Conservation (phyloP, 1,140 invertebrate genomes). For the Holotrichia oblita region DNA sequence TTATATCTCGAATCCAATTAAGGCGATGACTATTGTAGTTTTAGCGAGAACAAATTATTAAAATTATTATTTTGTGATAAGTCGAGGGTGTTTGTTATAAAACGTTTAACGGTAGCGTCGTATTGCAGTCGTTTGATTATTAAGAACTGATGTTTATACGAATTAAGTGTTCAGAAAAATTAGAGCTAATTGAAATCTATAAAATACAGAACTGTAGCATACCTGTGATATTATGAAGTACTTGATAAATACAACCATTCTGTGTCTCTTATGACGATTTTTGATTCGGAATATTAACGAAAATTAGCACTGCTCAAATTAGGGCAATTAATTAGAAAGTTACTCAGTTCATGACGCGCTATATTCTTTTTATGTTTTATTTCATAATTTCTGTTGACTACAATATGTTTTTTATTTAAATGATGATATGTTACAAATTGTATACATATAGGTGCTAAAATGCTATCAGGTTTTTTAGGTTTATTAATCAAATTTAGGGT, state of each 20-base stretch:
- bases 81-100: background rate
- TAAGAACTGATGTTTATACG: background rate
- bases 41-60: background rate
- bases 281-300: no score
- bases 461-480: no score
- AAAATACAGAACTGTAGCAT: background rate
- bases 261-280: background rate
- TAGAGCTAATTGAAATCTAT: no score
- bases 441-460: no score
- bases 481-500: no score
- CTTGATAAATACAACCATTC: constrained; percentile 1
- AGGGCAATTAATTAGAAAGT: background rate
- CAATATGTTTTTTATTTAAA: no score
- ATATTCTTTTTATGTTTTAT: no score
- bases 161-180: background rate
- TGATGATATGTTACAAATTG: no score
- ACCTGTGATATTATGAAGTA: constrained; percentile 14
- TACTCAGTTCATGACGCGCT: background rate
- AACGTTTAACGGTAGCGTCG: background rate
- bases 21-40: constrained; percentile 42
- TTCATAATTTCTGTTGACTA: no score
- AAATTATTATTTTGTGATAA: background rate
- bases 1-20: constrained; percentile 53
- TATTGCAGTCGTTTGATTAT: background rate
- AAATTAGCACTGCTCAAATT: constrained; percentile 2